Conservation (phyloP, 53 echinoderm and acorn worm genomes). For the Crossaster papposus region DNA sequence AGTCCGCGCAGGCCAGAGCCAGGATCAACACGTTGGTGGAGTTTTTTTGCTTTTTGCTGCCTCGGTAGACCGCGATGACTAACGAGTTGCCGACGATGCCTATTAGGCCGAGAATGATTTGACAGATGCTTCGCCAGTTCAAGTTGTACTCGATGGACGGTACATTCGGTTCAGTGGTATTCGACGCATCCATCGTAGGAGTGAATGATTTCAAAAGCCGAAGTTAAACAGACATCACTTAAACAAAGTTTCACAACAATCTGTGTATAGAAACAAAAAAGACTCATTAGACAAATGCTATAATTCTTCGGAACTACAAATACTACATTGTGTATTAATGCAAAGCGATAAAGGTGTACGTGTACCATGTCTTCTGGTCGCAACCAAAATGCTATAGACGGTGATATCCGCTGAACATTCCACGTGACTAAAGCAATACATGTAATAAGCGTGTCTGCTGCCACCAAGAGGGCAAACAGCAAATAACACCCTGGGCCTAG, state of each 20-base stretch:
- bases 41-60: slow-evolving; percentile 7
- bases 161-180: background rate
- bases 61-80: slow-evolving; percentile 63
- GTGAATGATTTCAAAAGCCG: background rate
- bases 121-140: slow-evolving; percentile 60
- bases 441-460: background rate
- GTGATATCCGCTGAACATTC: background rate
- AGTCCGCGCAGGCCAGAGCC: slow-evolving; percentile 49
- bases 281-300: too few species aligned
- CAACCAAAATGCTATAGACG: background rate
- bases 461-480: background rate
- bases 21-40: slow-evolving; percentile 34
- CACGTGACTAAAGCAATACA: background rate
- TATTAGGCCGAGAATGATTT: slow-evolving; percentile 52
- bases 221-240: background rate
- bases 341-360: background rate
- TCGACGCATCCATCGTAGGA: background rate
- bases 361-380: background rate
- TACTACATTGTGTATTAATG: too few species aligned
- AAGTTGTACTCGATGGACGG: background rate
- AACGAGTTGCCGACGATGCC: slow-evolving; percentile 73
- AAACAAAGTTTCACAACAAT: background rate
- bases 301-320: too few species aligned
- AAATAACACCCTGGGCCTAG: too few species aligned
- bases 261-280: too few species aligned